Conservation (phyloP, 2,888 invertebrate species). For the Lasioglossum lativentre region DNA sequence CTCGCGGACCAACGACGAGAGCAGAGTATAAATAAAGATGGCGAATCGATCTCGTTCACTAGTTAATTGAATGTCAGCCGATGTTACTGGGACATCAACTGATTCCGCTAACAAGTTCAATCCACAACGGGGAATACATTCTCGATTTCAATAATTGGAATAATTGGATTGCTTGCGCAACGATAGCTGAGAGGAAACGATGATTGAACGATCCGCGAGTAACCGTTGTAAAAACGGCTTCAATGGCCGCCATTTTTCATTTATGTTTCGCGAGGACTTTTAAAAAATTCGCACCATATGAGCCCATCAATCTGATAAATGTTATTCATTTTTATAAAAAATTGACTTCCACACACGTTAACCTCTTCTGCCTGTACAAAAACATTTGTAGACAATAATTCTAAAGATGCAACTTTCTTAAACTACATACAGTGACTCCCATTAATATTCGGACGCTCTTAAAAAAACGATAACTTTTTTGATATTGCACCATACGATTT, state of each 20-base stretch:
- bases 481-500: too few species aligned
- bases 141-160: slow-evolving; percentile 17
- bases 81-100: neutral
- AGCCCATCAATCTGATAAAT: neutral
- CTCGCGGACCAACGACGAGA: neutral
- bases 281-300: neutral
- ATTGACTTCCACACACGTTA: neutral
- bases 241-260: neutral
- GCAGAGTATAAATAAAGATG: slow-evolving; percentile 7
- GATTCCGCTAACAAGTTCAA: slow-evolving; percentile 10
- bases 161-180: slow-evolving; percentile 18
- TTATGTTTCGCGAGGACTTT: neutral
- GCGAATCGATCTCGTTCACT: slow-evolving; percentile 5
- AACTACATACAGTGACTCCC: neutral
- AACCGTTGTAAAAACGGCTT: neutral
- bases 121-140: neutral
- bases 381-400: neutral
- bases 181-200: neutral
- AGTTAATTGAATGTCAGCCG: neutral
- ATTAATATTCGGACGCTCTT: too few species aligned
- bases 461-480: too few species aligned
- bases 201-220: neutral
- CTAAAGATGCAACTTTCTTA: neutral
- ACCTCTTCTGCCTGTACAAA: too few species aligned
- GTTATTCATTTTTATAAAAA: neutral